Conservation (phyloP, 2,113 vertebrate genomes). For the Eonycteris spelaea region DNA sequence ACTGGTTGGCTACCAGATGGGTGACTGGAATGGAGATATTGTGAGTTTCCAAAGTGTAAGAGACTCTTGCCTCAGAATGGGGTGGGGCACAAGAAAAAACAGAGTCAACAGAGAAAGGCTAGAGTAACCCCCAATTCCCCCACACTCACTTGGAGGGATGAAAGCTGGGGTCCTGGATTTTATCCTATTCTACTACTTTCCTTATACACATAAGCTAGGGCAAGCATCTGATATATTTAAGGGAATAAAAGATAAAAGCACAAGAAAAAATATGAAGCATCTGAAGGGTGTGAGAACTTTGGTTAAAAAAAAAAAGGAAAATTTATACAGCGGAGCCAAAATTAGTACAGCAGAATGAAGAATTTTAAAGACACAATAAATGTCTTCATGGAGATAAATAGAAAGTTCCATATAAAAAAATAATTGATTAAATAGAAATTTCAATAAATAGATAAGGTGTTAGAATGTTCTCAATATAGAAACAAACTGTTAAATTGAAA, state of each 20-base stretch:
- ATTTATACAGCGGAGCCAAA: neutral
- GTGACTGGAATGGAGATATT: neutral
- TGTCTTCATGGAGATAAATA: neutral
- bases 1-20: neutral
- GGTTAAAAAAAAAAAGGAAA: neutral
- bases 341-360: neutral
- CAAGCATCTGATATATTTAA: neutral
- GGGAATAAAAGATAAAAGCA: neutral
- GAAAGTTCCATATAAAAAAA: neutral
- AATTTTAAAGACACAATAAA: neutral
- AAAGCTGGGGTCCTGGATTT: neutral
- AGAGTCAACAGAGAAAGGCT: neutral
- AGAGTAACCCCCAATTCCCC: neutral
- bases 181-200: neutral
- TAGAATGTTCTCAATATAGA: neutral
- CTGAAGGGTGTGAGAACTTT: neutral
- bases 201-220: accelerated
- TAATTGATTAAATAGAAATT: neutral
- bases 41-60: neutral
- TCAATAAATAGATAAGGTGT: neutral
- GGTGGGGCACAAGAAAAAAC: neutral
- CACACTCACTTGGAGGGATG: neutral
- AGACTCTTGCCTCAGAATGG: neutral
- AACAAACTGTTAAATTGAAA: neutral
- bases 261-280: neutral